Evolutionary conservation across 2,888 invertebrate genomes (phyloP).

Genomic region (Protonemura montana): DNA sequence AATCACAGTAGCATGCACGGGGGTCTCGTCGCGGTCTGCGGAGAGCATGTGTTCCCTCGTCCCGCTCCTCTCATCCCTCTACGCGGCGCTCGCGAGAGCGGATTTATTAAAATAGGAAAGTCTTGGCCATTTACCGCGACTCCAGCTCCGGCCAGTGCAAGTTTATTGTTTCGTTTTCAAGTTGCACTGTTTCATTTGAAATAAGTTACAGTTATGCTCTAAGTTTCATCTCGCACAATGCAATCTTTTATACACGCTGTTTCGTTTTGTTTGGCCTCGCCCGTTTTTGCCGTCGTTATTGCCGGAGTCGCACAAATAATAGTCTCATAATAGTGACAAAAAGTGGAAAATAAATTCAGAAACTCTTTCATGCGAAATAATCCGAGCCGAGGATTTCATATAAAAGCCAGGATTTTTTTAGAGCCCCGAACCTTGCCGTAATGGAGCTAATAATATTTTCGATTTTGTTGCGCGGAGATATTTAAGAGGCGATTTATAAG

Average conservation of each 20-base stretch:
- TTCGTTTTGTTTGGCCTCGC: background rate
- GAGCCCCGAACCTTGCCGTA: background rate
- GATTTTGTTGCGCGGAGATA: constrained; percentile 4
- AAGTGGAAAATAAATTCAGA: constrained; percentile 2
- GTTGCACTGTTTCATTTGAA: constrained; percentile 20
- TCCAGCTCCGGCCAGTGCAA: background rate
- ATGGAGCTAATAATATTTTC: constrained; percentile 12
- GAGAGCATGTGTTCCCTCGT: background rate
- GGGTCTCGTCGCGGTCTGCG: background rate
- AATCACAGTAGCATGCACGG: background rate
- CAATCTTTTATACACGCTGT: constrained; percentile 19
- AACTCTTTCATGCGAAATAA: constrained; percentile 25
- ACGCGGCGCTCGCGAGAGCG: background rate
- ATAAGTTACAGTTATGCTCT: constrained; percentile 9
- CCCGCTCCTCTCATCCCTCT: background rate
- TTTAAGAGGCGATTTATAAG: background rate
- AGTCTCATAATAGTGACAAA: constrained; percentile 13
- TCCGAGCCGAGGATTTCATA: background rate
- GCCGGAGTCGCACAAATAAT: background rate
- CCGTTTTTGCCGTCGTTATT: background rate
- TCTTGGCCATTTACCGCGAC: background rate
- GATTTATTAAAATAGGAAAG: constrained; percentile 12
- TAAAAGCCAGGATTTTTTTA: background rate
- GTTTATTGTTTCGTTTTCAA: constrained; percentile 24
- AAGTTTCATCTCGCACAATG: constrained; percentile 17